Conservation (phyloP, 2,113 vertebrate species). For the Columba janthina region DNA sequence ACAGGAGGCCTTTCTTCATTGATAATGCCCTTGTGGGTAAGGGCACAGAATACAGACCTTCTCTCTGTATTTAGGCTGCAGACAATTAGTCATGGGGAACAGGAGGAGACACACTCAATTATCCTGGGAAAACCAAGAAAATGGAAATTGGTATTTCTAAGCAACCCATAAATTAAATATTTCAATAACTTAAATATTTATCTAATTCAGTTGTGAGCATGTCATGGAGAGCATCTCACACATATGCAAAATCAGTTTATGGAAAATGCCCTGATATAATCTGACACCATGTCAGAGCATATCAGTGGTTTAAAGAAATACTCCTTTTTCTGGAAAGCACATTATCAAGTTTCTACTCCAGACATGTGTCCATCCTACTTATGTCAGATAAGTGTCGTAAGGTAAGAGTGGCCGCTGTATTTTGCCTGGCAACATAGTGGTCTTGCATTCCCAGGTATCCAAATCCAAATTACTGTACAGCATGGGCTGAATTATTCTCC, state of each 20-base stretch:
- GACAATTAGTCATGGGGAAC: not conserved
- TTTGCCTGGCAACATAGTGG: not conserved
- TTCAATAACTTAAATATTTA: not conserved
- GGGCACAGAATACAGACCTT: not conserved
- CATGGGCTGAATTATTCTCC: not conserved
- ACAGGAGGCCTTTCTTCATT: not conserved
- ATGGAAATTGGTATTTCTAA: not conserved
- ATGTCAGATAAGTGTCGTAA: not conserved
- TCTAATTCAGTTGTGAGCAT: not conserved
- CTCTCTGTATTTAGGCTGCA: not conserved
- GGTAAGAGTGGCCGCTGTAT: not conserved
- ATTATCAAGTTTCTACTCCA: not conserved
- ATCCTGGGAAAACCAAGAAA: not conserved
- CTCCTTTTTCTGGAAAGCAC: not conserved
- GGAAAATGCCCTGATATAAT: constrained; percentile 24
- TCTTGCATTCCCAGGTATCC: not conserved
- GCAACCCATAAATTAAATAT: not conserved
- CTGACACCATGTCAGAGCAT: constrained; percentile 32
- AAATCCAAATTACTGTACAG: not conserved
- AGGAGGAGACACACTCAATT: not conserved
- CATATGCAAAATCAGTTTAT: not conserved
- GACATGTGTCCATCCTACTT: not conserved
- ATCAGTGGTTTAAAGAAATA: constrained; percentile 28
- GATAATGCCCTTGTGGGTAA: not conserved
- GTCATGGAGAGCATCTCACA: not conserved